phyloP scores from a whole-genome alignment of 2,797 vertebrate genomes.

The Sebastes diaconus region DNA sequence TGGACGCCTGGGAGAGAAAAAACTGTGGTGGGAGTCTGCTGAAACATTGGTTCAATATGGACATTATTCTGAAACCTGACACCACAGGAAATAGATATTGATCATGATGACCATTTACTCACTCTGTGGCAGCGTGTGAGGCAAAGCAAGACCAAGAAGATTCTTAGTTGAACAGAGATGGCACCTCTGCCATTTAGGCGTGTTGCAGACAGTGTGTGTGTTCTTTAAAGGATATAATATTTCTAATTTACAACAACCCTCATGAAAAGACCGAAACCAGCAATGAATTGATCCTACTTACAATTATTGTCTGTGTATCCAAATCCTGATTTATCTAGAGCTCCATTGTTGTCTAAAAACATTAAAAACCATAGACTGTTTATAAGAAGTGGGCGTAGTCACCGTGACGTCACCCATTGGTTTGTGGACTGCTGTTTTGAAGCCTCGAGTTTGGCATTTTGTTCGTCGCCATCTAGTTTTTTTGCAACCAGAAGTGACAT shows the following conservation, averaged over 20 bases:
- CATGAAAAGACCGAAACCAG: not conserved
- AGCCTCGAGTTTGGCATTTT: rapidly evolving
- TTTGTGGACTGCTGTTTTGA: too few relatives aligned
- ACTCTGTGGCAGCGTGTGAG: slow-evolving; percentile 63
- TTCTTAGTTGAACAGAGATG: slow-evolving; percentile 25
- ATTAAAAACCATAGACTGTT: not conserved
- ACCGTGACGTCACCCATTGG: too few relatives aligned
- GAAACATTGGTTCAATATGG: slow-evolving; percentile 82
- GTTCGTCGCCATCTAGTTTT: rapidly evolving
- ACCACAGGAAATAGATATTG: slow-evolving; percentile 82
- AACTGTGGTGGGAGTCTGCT: slow-evolving; percentile 75
- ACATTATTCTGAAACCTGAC: slow-evolving; percentile 84
- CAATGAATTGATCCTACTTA: not conserved
- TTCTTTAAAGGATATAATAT: not conserved
- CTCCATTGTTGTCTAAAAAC: not conserved
- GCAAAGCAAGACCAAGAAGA: slow-evolving; percentile 55
- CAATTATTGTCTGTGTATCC: not conserved
- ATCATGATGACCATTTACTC: slow-evolving; percentile 80
- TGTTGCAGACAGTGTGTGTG: not conserved
- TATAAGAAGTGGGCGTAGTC: too few relatives aligned
- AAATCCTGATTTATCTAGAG: too few relatives aligned
- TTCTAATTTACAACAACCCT: not conserved
- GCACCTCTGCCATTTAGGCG: not conserved
- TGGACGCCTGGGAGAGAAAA: slow-evolving; percentile 58
- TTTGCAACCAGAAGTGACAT: too few relatives aligned